These are phyloP conservation scores for Lucinisca nassula DNA, from an alignment of 2,888 invertebrate genomes.

Conservation along the genomic window DNA sequence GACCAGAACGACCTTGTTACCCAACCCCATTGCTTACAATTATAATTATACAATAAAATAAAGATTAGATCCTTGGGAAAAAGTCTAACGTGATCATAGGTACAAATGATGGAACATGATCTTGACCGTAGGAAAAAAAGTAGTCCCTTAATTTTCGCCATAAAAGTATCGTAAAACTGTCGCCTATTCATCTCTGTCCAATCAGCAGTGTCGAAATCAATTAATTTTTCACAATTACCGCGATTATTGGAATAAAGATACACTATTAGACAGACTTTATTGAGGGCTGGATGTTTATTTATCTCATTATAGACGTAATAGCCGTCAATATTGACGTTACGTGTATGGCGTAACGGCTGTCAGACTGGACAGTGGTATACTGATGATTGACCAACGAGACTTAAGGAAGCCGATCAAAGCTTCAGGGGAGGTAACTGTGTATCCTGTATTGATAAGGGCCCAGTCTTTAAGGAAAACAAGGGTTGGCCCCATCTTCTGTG, in stretches of 20 bases:
- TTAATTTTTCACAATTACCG: slow-evolving; percentile 56
- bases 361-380: no score
- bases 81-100: neutral
- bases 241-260: slow-evolving; percentile 61
- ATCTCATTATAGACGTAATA: slow-evolving; percentile 1
- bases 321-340: neutral
- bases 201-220: slow-evolving; percentile 69
- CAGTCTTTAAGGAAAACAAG: no score
- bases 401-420: no score
- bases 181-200: slow-evolving; percentile 56
- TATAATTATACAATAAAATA: no score
- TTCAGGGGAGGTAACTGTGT: no score
- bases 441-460: no score
- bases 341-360: no score
- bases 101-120: neutral
- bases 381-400: no score
- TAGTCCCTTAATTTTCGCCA: slow-evolving; percentile 29
- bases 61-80: neutral
- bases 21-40: no score
- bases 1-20: no score
- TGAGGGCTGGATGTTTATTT: neutral
- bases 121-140: neutral
- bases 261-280: slow-evolving; percentile 51
- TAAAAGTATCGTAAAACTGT: slow-evolving; percentile 40
- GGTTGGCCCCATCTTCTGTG: no score